Evolutionary conservation across 2,113 vertebrate species (phyloP).

Genomic region (Saguinus imperator): DNA sequence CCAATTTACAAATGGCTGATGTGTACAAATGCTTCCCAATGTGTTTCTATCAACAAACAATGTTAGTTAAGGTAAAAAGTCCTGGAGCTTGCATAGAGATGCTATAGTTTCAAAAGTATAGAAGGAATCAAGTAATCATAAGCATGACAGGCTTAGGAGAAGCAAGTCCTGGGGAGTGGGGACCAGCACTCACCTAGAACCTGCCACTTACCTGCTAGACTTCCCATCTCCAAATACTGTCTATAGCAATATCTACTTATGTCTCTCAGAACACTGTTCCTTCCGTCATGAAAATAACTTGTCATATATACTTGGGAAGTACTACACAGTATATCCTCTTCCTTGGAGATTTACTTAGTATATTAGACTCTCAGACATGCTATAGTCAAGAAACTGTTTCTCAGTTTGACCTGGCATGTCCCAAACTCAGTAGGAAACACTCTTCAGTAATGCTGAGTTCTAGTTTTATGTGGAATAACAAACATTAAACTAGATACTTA

Average conservation of each 20-base stretch:
- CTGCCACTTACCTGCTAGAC: background rate
- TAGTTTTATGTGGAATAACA: background rate
- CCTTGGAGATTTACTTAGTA: background rate
- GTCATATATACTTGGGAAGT: background rate
- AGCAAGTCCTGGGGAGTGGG: background rate
- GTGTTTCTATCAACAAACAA: background rate
- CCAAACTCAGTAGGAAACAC: background rate
- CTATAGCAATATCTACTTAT: background rate
- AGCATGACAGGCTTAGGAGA: background rate
- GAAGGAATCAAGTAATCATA: background rate
- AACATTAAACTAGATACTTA: background rate
- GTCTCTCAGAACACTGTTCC: background rate
- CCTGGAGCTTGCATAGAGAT: background rate
- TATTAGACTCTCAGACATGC: background rate
- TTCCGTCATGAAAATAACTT: background rate
- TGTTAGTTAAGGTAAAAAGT: background rate
- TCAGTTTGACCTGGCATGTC: background rate
- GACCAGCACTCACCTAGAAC: background rate
- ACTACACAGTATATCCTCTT: background rate
- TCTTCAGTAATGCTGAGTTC: background rate
- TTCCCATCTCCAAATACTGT: background rate
- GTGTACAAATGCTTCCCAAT: background rate
- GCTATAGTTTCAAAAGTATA: background rate
- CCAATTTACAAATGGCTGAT: background rate
- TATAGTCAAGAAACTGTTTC: background rate